Percentiles rank a stretch among this genome's conserved stretches.
Conservation (phyloP, 1,140 invertebrate species). For the Nixonia krombeini region DNA sequence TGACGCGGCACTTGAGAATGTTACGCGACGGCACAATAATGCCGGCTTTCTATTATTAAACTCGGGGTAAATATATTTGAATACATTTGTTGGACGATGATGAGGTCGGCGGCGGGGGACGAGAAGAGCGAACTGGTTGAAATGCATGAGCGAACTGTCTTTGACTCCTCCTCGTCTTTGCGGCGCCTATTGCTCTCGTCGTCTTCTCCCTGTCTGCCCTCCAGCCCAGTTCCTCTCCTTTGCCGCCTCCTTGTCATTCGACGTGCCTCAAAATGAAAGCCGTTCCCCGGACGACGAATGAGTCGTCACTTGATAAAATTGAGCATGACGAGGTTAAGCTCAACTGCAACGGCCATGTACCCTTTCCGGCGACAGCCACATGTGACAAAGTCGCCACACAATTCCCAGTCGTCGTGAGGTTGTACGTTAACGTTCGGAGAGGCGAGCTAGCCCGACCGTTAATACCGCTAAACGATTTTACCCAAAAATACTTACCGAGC, state of each 20-base stretch:
- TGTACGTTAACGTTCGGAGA: too few species aligned
- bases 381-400: too few species aligned
- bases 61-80: conserved; percentile 53
- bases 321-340: too few species aligned
- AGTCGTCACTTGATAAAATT: too few species aligned
- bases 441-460: too few species aligned
- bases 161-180: conserved; percentile 17
- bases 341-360: too few species aligned
- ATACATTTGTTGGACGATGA: conserved; percentile 52
- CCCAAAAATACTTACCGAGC: too few species aligned
- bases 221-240: conserved; percentile 24
- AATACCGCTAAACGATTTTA: too few species aligned
- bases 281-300: conserved; percentile 13
- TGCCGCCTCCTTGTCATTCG: conserved; percentile 22
- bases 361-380: too few species aligned
- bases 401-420: too few species aligned
- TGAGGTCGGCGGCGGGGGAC: conserved; percentile 22
- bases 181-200: conserved; percentile 23
- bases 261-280: conserved; percentile 20
- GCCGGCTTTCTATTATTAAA: conserved; percentile 46
- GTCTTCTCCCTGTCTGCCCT: conserved; percentile 25
- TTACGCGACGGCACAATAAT: conserved; percentile 46
- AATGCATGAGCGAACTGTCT: conserved; percentile 40
- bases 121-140: conserved; percentile 21
- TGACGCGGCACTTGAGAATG: conserved; percentile 39